Percentiles rank a stretch among this genome's conserved stretches.
Evolutionary conservation across 2,888 invertebrate species (phyloP).

Genomic region (Eupithecia centaureata): DNA sequence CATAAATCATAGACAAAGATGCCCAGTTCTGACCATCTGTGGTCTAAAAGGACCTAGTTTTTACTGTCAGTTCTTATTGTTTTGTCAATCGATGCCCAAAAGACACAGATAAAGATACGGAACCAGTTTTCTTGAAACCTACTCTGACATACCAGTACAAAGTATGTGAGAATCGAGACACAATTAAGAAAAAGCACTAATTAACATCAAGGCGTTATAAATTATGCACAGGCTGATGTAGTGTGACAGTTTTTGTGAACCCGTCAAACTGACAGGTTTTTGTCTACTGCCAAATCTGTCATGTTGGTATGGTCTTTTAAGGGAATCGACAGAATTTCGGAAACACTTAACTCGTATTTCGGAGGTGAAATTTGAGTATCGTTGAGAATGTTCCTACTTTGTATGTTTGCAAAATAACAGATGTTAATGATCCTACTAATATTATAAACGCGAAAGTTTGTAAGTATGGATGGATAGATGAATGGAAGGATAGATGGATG

Average conservation of each 20-base stretch:
- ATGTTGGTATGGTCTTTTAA: slow-evolving; percentile 6
- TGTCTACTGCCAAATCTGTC: slow-evolving; percentile 18
- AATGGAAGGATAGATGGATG: no score
- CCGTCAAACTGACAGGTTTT: slow-evolving; percentile 15
- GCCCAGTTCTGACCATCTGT: not conserved
- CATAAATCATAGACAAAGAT: slow-evolving; percentile 1
- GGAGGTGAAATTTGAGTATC: not conserved
- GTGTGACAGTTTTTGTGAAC: slow-evolving; percentile 5
- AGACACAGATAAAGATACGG: slow-evolving; percentile 17
- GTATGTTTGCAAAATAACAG: no score
- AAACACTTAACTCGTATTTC: not conserved
- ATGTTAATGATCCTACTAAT: no score
- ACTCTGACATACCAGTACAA: slow-evolving; percentile 3
- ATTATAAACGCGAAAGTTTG: no score
- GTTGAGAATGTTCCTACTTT: not conserved
- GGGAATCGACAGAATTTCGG: not conserved
- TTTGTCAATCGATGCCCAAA: not conserved
- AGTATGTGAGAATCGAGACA: not conserved
- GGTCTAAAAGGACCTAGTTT: not conserved
- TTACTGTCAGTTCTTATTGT: not conserved
- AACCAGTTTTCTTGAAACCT: not conserved
- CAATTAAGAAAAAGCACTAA: slow-evolving; percentile 20
- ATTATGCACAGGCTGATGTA: slow-evolving; percentile 1
- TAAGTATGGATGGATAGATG: no score
- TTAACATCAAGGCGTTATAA: slow-evolving; percentile 16